Evolutionary conservation across 2,113 vertebrate genomes (phyloP).

Genomic region (Oreochromis spilurus): DNA sequence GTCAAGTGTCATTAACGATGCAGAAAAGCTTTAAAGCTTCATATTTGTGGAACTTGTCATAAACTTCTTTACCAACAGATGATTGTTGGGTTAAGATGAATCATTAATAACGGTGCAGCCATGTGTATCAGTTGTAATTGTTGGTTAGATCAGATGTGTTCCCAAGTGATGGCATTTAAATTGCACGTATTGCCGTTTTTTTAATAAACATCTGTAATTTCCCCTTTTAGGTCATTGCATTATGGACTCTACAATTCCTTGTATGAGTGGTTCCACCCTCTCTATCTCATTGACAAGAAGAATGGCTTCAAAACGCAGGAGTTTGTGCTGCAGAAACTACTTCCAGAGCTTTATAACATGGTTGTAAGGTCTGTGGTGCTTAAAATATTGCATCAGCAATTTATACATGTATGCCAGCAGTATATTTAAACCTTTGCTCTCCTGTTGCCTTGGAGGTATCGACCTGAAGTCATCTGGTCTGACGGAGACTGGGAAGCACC

Average conservation of each 20-base stretch:
- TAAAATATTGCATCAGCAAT: neutral
- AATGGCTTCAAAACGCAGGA: constrained; percentile 82
- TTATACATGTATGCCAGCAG: neutral
- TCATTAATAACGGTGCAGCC: neutral
- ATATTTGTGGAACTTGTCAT: neutral
- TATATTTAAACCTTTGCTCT: neutral
- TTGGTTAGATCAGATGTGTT: neutral
- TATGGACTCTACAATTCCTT: constrained; percentile 92
- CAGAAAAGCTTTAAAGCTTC: neutral
- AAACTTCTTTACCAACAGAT: neutral
- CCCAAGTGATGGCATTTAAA: neutral
- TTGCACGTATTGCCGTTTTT: neutral
- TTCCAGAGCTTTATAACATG: constrained; percentile 89
- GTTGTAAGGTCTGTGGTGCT: constrained; percentile 79
- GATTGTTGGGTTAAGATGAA: neutral
- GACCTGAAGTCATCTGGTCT: constrained; percentile 94
- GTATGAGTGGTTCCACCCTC: constrained; percentile 91
- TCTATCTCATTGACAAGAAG: constrained; percentile 87
- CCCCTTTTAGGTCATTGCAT: constrained; percentile 75
- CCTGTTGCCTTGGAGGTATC: constrained; percentile 65
- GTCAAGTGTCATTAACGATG: neutral
- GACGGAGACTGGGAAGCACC: constrained; percentile 95
- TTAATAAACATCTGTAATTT: neutral
- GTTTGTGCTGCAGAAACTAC: constrained; percentile 79
- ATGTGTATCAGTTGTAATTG: neutral